Percentiles rank a stretch among this genome's conserved stretches.
These are phyloP conservation scores for Aurelia aurita DNA, from an alignment of 30 jellyfish, hydroid and myxozoan genomes.

Conservation along the genomic window DNA sequence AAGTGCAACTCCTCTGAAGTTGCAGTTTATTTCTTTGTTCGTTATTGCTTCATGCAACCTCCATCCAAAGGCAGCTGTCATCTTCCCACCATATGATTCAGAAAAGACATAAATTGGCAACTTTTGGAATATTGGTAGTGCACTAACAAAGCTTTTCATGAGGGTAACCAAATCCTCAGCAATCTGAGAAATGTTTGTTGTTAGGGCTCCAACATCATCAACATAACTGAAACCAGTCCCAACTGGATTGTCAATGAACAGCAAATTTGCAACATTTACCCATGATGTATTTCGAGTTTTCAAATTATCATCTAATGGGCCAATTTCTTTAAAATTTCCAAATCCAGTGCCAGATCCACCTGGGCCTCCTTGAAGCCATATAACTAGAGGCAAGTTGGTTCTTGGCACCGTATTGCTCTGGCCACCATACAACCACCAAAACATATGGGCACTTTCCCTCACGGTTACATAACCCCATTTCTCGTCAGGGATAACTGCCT, in stretches of 20 bases:
- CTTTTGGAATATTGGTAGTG: constrained; percentile 54
- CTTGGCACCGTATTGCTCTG: constrained; percentile 50
- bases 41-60: constrained; percentile 64
- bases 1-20: constrained; percentile 86
- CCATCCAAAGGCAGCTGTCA: constrained; percentile 89
- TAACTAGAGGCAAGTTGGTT: constrained; percentile 64
- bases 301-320: constrained; percentile 81
- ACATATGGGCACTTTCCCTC: constrained; percentile 89
- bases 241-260: constrained; percentile 93
- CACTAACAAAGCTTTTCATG: constrained; percentile 53
- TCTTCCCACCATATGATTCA: constrained; percentile 94
- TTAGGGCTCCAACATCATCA: constrained; percentile 63
- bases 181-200: constrained; percentile 84
- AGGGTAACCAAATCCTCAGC: constrained; percentile 83
- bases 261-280: constrained; percentile 72
- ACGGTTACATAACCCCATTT: constrained; percentile 95
- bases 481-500: constrained; percentile 76
- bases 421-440: constrained; percentile 96
- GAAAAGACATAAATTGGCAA: constrained; percentile 80
- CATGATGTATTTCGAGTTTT: constrained; percentile 85
- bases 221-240: constrained; percentile 96
- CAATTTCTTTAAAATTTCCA: constrained; percentile 88
- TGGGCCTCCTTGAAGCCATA: constrained; percentile 98
- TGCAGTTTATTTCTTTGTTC: constrained; percentile 61
- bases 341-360: constrained; percentile 94